Conservation (phyloP, 1,140 invertebrate species). For the Tachypleus tridentatus region DNA sequence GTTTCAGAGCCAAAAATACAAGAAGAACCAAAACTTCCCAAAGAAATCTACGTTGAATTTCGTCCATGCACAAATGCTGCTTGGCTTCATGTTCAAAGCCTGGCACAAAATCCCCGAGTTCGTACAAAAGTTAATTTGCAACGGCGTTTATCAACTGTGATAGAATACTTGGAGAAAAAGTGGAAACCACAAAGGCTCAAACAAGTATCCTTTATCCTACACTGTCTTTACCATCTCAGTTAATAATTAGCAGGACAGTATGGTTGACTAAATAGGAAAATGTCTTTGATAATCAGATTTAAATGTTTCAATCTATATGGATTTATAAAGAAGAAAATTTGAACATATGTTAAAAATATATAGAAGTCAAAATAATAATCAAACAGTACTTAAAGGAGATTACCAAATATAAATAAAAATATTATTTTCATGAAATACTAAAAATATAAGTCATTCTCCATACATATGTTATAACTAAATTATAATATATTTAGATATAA, state of each 20-base stretch:
- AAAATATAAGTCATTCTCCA: too few species aligned
- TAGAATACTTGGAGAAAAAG: constrained; percentile 60
- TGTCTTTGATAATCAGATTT: too few species aligned
- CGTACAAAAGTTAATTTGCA: constrained; percentile 44
- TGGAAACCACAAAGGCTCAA: constrained; percentile 50
- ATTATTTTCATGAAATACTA: too few species aligned
- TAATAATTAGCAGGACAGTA: background rate
- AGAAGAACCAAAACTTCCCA: constrained; percentile 63
- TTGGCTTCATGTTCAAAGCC: constrained; percentile 67
- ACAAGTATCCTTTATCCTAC: constrained; percentile 2
- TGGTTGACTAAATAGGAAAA: background rate
- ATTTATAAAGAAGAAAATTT: too few species aligned
- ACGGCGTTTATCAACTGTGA: constrained; percentile 53
- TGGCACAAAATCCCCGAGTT: constrained; percentile 83
- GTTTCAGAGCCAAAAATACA: constrained; percentile 27
- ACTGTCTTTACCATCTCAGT: background rate
- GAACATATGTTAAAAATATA: too few species aligned
- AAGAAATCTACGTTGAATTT: constrained; percentile 61
- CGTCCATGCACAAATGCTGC: constrained; percentile 60
- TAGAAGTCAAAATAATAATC: too few species aligned
- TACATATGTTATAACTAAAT: too few species aligned
- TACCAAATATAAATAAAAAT: too few species aligned
- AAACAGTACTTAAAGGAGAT: too few species aligned
- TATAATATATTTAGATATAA: too few species aligned
- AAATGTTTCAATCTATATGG: too few species aligned